phyloP scores from a whole-genome alignment of 2,888 invertebrate species.

The Piscicola geometra region DNA sequence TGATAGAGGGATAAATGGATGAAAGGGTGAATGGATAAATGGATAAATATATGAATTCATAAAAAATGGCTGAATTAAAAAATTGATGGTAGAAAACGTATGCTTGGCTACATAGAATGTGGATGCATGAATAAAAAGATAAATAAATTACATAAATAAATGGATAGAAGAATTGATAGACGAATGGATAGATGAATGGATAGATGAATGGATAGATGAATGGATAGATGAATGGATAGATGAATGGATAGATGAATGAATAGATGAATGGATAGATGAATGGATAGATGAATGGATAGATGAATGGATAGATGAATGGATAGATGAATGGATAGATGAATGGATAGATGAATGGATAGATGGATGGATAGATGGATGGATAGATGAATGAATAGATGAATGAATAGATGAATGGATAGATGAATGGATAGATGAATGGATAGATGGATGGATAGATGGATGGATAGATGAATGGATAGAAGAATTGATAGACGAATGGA shows the following conservation, averaged over 20 bases:
- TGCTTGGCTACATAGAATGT: neutral
- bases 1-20: neutral
- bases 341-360: no score
- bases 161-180: neutral
- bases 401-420: neutral
- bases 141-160: neutral
- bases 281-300: neutral
- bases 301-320: neutral
- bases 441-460: neutral
- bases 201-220: neutral
- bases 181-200: neutral
- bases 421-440: neutral
- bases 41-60: slow-evolving; percentile 1
- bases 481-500: neutral
- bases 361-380: no score
- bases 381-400: neutral
- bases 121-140: neutral
- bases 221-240: neutral
- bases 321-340: neutral
- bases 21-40: neutral
- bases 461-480: neutral
- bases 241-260: neutral
- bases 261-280: neutral
- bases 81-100: neutral
- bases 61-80: neutral